Percentiles rank a stretch among this genome's conserved stretches.
Conservation (phyloP, 1,140 invertebrate species). For the Sycophila sp. region DNA sequence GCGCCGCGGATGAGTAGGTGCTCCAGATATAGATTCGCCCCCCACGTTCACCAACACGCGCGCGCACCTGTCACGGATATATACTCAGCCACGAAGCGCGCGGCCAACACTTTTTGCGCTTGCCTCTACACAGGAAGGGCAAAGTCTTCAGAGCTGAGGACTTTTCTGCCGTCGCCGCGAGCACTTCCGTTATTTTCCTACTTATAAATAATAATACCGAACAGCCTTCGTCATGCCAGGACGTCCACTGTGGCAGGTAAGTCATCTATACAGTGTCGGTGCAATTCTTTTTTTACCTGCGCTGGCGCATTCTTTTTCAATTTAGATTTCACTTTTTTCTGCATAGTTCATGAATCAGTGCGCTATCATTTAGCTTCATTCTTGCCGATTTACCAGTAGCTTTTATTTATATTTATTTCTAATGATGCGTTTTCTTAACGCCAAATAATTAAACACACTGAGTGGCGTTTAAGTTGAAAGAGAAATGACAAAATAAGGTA, state of each 20-base stretch:
- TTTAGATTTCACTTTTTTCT: too few relatives aligned
- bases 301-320: neutral
- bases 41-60: conserved; percentile 52
- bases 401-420: too few relatives aligned
- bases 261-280: conserved; percentile 19
- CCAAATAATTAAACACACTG: too few relatives aligned
- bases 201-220: conserved; percentile 4
- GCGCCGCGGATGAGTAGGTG: conserved; percentile 50
- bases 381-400: too few relatives aligned
- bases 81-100: conserved; percentile 52
- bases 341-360: too few relatives aligned
- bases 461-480: too few relatives aligned
- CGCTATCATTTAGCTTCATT: too few relatives aligned
- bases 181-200: neutral
- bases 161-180: neutral
- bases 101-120: conserved; percentile 57
- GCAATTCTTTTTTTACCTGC: neutral
- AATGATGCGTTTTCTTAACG: too few relatives aligned
- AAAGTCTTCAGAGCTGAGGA: conserved; percentile 11
- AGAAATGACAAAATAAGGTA: too few relatives aligned
- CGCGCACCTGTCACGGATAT: conserved; percentile 57
- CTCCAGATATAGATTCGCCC: conserved; percentile 59
- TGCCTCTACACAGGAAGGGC: conserved; percentile 42
- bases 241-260: conserved; percentile 63
- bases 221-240: conserved; percentile 52